Evolutionary conservation across 2,113 vertebrate genomes (phyloP).

Genomic region (Pipa parva): DNA sequence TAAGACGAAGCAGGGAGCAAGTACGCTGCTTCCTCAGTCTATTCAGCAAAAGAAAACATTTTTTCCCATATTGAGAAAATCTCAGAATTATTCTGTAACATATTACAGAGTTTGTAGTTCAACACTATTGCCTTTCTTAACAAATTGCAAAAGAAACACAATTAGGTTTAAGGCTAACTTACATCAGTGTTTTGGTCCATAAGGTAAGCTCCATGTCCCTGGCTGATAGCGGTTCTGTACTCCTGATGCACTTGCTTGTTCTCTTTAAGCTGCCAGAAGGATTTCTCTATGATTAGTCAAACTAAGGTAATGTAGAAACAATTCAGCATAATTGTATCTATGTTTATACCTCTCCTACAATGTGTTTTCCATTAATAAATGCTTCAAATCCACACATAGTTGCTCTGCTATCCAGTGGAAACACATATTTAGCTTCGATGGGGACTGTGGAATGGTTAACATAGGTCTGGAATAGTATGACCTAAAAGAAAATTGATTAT

Average conservation of each 20-base stretch:
- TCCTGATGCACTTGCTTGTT: constrained; percentile 71
- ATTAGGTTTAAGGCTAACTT: constrained; percentile 21
- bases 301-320: neutral
- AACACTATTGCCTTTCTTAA: no score
- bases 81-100: no score
- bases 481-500: constrained; percentile 52
- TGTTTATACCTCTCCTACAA: constrained; percentile 74
- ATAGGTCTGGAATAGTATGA: constrained; percentile 81
- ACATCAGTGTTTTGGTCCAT: constrained; percentile 83
- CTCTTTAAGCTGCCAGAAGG: constrained; percentile 73
- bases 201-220: constrained; percentile 78
- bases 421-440: constrained; percentile 84
- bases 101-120: no score
- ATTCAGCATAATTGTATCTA: neutral
- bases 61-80: no score
- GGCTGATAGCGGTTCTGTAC: constrained; percentile 69
- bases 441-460: constrained; percentile 64
- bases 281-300: constrained; percentile 24
- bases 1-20: no score
- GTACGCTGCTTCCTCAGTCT: no score
- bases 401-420: constrained; percentile 78
- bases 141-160: no score
- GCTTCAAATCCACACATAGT: constrained; percentile 88
- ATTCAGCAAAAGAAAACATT: no score
- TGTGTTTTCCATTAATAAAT: constrained; percentile 83